Evolutionary conservation across 2,888 invertebrate species (phyloP), one percentile per base, ranked within the genome.

Genomic region (Adineta ricciae): DNA sequence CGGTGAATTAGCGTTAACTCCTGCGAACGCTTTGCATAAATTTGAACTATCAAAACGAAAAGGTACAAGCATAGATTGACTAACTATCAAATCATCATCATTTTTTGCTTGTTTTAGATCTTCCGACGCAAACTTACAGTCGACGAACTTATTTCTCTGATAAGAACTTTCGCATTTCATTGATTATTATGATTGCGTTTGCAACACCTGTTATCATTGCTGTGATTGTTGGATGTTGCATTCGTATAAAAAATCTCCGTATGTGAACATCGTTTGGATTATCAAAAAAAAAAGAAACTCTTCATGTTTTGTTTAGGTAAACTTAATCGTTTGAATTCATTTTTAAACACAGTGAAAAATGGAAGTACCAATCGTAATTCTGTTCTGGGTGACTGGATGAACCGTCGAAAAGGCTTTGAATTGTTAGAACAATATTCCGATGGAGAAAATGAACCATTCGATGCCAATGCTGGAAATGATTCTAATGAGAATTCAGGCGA

Each of bases 1-100:
- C 0, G 95, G 94, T 0, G 95, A 96, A 89, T 91, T 95, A 36
- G 92, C 93, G 88, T 93, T 93, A 0, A 24, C 36, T 19, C 21
- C 54, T 46, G 88, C 87, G 32, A 64, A 85, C 64, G 84, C 38
- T 84, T 78, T 86, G 56, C 72, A 73, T 46, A 85, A 84, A 38
- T 83, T 85, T 38, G 73, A 83, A 36, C 83, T 83, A 54, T 32
- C 27, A 9, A 82, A 52, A 46, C 46, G 72, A 21, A 72, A 46
- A 50, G 83, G 49, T 72, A 14, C 24, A 19, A 50, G 19, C 2
- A 50, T 16, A 50, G 19, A 50, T 2, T 19, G 11, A 50, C 19
- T 50, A 46, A 8, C 46, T 46, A 46, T 46, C 8, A 46, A 46
- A 46, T 46, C 5, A 46, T 46, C 5, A 19, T 7, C 19, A 50